Percentiles rank a stretch among this genome's conserved stretches.
Evolutionary conservation across 2,797 vertebrate genomes (phyloP).

Genomic region (Lagothrix lagotricha): DNA sequence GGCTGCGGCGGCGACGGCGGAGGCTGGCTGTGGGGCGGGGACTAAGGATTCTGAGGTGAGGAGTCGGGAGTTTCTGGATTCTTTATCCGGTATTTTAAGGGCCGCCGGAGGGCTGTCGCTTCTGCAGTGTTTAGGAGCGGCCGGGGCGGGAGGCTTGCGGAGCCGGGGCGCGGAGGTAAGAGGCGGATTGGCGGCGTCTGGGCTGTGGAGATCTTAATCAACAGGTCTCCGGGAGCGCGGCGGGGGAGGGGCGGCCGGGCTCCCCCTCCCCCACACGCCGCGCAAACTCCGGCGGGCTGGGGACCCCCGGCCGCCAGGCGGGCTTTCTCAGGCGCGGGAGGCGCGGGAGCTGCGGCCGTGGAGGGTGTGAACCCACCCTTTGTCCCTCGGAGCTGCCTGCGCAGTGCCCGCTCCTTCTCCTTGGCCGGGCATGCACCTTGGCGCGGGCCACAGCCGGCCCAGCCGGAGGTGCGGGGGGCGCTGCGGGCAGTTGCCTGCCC

Average conservation of each 20-base stretch:
- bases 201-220: constrained; percentile 46
- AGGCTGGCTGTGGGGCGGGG: constrained; percentile 65
- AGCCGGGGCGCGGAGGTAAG: constrained; percentile 66
- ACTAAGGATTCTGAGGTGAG: constrained; percentile 39
- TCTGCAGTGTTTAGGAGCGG: background rate
- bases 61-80: constrained; percentile 63
- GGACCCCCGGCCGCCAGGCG: background rate
- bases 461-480: background rate
- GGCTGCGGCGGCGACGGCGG: constrained; percentile 58
- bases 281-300: background rate
- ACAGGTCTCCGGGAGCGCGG: constrained; percentile 69
- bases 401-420: background rate
- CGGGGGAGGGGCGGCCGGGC: constrained; percentile 32
- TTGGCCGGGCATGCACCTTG: background rate
- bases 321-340: background rate
- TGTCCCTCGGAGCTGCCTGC: constrained; percentile 59
- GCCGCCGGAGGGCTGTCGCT: background rate
- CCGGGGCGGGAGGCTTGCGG: background rate
- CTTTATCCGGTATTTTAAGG: constrained; percentile 53
- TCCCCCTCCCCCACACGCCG: background rate
- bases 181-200: background rate
- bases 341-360: background rate
- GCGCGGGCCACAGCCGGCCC: background rate
- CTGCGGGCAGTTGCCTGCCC: background rate
- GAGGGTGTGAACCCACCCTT: constrained; percentile 54